These are phyloP conservation scores for Ahaetulla prasina DNA, from an alignment of 2,113 vertebrate species.

Conservation along the genomic window DNA sequence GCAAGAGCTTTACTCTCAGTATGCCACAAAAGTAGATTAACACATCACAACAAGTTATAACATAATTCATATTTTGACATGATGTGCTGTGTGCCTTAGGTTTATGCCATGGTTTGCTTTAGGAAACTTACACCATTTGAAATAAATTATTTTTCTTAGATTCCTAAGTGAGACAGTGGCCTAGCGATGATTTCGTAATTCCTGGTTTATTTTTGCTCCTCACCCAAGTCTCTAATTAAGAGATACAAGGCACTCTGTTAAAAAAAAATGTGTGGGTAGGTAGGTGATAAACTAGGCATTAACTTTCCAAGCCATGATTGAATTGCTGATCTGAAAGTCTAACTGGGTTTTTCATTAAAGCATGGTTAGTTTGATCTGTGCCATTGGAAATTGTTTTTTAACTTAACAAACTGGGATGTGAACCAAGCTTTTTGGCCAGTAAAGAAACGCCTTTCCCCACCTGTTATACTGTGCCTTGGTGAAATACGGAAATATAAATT, in stretches of 20 bases:
- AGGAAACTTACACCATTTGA: neutral
- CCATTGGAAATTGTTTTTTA: neutral
- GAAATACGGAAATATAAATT: neutral
- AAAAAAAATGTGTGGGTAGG: neutral
- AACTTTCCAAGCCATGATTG: neutral
- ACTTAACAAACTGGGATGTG: neutral
- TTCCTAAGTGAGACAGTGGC: neutral
- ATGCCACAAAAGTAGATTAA: neutral
- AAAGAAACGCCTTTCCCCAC: neutral
- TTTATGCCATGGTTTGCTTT: neutral
- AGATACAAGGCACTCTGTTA: neutral
- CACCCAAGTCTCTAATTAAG: neutral
- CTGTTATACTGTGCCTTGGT: neutral
- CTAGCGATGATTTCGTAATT: neutral
- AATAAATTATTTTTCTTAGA: neutral
- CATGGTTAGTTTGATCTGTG: neutral
- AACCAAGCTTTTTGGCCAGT: neutral
- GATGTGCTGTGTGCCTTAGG: neutral
- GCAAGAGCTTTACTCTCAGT: neutral
- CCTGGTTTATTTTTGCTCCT: neutral
- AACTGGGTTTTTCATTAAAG: neutral
- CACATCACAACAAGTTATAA: neutral
- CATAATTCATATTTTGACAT: neutral
- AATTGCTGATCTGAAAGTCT: neutral
- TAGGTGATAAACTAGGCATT: neutral